Evolutionary conservation across 2,797 vertebrate species (phyloP).

Genomic region (Acanthis flammea): DNA sequence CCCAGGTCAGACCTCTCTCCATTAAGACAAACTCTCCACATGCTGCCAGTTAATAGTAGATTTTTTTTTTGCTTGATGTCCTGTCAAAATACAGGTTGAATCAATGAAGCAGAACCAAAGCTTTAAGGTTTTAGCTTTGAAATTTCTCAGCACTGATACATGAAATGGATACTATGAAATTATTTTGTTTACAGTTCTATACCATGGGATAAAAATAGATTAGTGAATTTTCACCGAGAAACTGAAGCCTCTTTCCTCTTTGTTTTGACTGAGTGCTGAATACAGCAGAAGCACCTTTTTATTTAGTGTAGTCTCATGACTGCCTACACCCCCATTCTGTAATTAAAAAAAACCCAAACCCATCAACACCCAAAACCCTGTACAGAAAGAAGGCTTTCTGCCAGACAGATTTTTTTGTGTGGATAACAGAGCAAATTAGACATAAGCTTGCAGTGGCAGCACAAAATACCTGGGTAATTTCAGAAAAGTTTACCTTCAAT

Average conservation of each 20-base stretch:
- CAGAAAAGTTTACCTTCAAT: not conserved
- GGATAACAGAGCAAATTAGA: not conserved
- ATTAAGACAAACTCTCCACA: not conserved
- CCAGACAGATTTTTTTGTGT: not conserved
- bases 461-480: not conserved
- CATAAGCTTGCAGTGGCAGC: not conserved
- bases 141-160: not conserved
- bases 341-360: not conserved
- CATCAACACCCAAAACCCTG: not conserved
- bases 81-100: conserved; percentile 5
- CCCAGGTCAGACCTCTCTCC: not conserved
- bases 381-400: not conserved
- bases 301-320: not conserved
- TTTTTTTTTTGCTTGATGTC: not conserved
- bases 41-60: not conserved
- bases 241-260: not conserved
- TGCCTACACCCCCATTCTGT: not conserved
- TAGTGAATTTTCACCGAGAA: not conserved
- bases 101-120: not conserved
- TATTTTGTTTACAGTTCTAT: not conserved
- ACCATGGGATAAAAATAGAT: not conserved
- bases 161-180: not conserved
- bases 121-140: not conserved
- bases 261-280: not conserved
- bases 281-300: not conserved